These are phyloP conservation scores for Malacosoma neustria DNA, from an alignment of 2,888 invertebrate species.

Conservation along the genomic window DNA sequence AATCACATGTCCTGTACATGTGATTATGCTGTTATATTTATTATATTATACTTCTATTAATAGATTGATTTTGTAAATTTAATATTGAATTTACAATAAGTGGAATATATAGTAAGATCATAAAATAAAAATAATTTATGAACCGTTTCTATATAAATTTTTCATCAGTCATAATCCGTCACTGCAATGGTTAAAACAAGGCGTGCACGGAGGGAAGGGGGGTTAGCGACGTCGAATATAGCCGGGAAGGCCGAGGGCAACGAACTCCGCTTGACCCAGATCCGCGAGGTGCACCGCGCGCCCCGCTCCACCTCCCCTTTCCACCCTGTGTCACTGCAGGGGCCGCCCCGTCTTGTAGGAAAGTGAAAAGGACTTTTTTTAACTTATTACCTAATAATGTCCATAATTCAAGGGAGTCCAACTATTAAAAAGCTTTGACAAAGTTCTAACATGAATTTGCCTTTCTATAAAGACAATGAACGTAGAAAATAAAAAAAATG, in stretches of 20 bases:
- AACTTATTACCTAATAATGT: constrained; percentile 26
- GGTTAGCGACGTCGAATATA: constrained; percentile 70
- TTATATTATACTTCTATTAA: no score
- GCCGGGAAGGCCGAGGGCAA: constrained; percentile 74
- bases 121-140: neutral
- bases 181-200: constrained; percentile 29
- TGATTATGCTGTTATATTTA: no score
- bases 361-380: constrained; percentile 60
- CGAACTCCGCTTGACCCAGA: constrained; percentile 73
- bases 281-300: constrained; percentile 32
- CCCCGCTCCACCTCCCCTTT: constrained; percentile 16
- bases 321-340: constrained; percentile 8
- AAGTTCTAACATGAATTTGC: no score
- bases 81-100: no score
- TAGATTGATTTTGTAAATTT: no score
- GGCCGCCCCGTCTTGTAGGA: constrained; percentile 32
- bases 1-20: no score
- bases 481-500: neutral
- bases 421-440: no score
- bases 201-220: constrained; percentile 19
- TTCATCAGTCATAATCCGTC: constrained; percentile 22
- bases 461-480: neutral
- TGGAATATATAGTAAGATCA: no score
- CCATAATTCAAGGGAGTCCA: no score
- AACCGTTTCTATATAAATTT: constrained; percentile 1